These are phyloP conservation scores for Mormyrops boulengeri DNA, from an alignment of 2,797 vertebrate genomes.

Conservation along the genomic window DNA sequence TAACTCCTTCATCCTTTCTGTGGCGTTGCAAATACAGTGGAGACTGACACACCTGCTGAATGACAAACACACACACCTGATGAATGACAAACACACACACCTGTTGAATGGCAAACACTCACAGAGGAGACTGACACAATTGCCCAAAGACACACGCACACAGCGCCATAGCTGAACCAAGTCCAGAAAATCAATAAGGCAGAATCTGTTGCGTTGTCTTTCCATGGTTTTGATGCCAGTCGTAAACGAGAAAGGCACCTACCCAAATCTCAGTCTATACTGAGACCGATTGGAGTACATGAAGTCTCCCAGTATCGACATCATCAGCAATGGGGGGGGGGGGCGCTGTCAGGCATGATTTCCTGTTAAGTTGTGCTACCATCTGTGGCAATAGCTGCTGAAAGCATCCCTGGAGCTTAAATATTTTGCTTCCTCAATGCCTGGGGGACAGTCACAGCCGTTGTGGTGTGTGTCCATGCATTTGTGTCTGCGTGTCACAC, in stretches of 20 bases:
- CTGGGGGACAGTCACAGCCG: slow-evolving; percentile 9
- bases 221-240: background rate
- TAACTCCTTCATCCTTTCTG: background rate
- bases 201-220: background rate
- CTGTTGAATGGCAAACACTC: too few relatives aligned
- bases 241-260: background rate
- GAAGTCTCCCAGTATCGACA: background rate
- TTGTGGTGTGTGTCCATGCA: background rate
- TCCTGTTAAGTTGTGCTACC: background rate
- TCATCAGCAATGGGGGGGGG: background rate
- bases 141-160: background rate
- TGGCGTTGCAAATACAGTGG: background rate
- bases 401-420: slow-evolving; percentile 29
- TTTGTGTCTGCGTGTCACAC: slow-evolving; percentile 11
- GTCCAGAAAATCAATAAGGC: background rate
- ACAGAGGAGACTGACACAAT: background rate
- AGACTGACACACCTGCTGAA: background rate
- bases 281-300: background rate
- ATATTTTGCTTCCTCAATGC: slow-evolving; percentile 29
- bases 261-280: background rate
- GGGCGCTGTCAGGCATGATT: slow-evolving; percentile 22
- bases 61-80: too few relatives aligned
- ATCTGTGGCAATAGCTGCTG: slow-evolving; percentile 16
- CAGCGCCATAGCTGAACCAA: background rate
- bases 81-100: too few relatives aligned